phyloP scores from a whole-genome alignment of 2,888 invertebrate genomes.

The Mesorhabditis spiculigera region DNA sequence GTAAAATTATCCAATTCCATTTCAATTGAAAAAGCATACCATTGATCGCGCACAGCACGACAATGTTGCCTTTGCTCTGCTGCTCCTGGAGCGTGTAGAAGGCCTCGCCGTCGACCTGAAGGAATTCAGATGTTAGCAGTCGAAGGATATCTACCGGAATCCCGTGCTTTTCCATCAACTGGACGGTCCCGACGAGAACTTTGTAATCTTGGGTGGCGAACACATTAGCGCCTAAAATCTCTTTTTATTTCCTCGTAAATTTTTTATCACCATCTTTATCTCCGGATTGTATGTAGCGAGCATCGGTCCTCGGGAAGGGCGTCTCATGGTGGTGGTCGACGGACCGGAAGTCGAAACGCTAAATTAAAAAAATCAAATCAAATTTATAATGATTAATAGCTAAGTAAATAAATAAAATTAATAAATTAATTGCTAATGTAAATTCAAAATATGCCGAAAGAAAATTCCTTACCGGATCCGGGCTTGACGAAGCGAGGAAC shows the following conservation, averaged over 20 bases:
- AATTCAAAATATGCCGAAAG: too few relatives aligned
- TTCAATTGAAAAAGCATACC: conserved; percentile 62
- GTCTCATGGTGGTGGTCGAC: not conserved
- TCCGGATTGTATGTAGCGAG: not conserved
- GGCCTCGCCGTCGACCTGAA: conserved; percentile 71
- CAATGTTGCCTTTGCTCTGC: conserved; percentile 84
- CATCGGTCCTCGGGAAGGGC: not conserved
- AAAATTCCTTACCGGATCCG: not conserved
- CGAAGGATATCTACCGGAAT: conserved; percentile 62
- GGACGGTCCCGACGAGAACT: conserved; percentile 83
- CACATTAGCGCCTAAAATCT: conserved; percentile 12
- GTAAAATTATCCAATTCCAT: not conserved
- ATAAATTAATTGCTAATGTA: too few relatives aligned
- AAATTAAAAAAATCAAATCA: too few relatives aligned
- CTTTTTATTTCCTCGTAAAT: not conserved
- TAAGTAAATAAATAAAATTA: too few relatives aligned
- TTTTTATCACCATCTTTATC: not conserved
- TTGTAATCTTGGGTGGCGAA: conserved; percentile 50
- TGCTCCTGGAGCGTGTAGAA: conserved; percentile 75
- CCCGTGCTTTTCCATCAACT: conserved; percentile 91
- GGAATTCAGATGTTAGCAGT: not conserved
- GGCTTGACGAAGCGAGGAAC: conserved; percentile 12
- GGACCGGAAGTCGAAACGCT: too few relatives aligned
- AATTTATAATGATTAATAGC: too few relatives aligned
- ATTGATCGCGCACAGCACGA: conserved; percentile 83